These are phyloP conservation scores for Drosophila prostipennis DNA, from an alignment of 2,888 invertebrate genomes.

Conservation along the genomic window DNA sequence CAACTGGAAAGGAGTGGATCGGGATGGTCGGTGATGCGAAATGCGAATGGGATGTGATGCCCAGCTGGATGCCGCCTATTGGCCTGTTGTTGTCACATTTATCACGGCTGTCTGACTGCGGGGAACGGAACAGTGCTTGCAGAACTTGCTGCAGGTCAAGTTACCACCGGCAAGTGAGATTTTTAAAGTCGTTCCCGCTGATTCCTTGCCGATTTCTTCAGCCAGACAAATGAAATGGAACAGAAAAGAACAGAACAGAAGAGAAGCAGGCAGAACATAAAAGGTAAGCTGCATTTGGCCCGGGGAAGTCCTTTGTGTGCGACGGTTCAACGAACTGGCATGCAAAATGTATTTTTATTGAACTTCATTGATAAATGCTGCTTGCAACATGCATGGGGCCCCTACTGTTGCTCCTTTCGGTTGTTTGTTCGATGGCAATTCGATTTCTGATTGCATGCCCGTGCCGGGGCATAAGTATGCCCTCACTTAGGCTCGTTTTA, in stretches of 20 bases:
- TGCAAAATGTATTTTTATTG: slow-evolving; percentile 51
- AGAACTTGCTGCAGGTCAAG: slow-evolving; percentile 68
- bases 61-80: slow-evolving; percentile 47
- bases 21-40: slow-evolving; percentile 15
- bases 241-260: slow-evolving; percentile 36
- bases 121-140: slow-evolving; percentile 29
- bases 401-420: slow-evolving; percentile 33
- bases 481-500: slow-evolving; percentile 21
- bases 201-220: slow-evolving; percentile 19
- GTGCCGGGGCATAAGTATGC: slow-evolving; percentile 50
- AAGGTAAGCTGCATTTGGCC: slow-evolving; percentile 47
- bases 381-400: slow-evolving; percentile 57
- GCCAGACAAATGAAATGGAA: slow-evolving; percentile 40
- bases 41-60: slow-evolving; percentile 23
- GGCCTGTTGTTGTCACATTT: slow-evolving; percentile 70
- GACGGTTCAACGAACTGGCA: slow-evolving; percentile 47
- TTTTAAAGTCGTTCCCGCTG: slow-evolving; percentile 28
- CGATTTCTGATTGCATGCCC: slow-evolving; percentile 63
- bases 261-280: slow-evolving; percentile 22
- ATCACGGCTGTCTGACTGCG: slow-evolving; percentile 64
- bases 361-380: slow-evolving; percentile 73
- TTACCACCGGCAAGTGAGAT: slow-evolving; percentile 47
- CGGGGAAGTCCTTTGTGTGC: slow-evolving; percentile 29
- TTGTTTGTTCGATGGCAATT: slow-evolving; percentile 58
- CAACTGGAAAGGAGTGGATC: slow-evolving; percentile 21